Conservation (phyloP, 2,797 vertebrate genomes). For the Phoxinus dragarum region DNA sequence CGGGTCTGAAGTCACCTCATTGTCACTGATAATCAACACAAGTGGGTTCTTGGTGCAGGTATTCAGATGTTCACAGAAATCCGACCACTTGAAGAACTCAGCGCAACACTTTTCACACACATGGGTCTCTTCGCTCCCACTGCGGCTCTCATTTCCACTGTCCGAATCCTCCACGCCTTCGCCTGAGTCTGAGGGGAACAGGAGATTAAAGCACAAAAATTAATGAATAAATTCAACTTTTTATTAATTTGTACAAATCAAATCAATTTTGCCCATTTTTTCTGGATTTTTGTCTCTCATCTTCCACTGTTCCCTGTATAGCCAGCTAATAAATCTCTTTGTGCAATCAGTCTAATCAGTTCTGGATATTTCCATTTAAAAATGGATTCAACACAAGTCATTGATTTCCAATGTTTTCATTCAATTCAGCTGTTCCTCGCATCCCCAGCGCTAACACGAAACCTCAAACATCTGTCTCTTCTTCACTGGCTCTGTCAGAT, state of each 20-base stretch:
- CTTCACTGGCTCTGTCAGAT: slow-evolving; percentile 89
- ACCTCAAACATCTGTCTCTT: slow-evolving; percentile 91
- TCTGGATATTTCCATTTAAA: slow-evolving; percentile 98
- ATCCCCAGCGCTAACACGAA: slow-evolving; percentile 91
- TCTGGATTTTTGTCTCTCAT: background rate
- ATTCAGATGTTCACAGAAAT: slow-evolving; percentile 95
- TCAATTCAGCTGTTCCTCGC: slow-evolving; percentile 98
- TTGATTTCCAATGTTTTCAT: slow-evolving; percentile 99
- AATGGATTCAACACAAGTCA: slow-evolving; percentile 97
- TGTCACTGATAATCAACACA: slow-evolving; percentile 95
- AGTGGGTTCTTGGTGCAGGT: slow-evolving; percentile 94
- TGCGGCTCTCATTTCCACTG: slow-evolving; percentile 94
- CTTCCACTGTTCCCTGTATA: slow-evolving; percentile 84
- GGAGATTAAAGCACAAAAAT: slow-evolving; percentile 65
- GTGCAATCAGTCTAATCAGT: slow-evolving; percentile 99
- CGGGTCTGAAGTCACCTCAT: slow-evolving; percentile 85
- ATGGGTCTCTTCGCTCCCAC: slow-evolving; percentile 94
- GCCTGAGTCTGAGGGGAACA: slow-evolving; percentile 80
- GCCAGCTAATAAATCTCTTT: slow-evolving; percentile 99
- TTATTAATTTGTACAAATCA: slow-evolving; percentile 67
- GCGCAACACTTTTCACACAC: slow-evolving; percentile 97
- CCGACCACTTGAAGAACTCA: slow-evolving; percentile 98
- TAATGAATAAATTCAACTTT: slow-evolving; percentile 79
- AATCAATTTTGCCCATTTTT: background rate
- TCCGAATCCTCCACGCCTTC: slow-evolving; percentile 92